Percentiles rank a stretch among this genome's conserved stretches.
Conservation (phyloP, 1,140 invertebrate genomes). For the Drosophila orena region DNA sequence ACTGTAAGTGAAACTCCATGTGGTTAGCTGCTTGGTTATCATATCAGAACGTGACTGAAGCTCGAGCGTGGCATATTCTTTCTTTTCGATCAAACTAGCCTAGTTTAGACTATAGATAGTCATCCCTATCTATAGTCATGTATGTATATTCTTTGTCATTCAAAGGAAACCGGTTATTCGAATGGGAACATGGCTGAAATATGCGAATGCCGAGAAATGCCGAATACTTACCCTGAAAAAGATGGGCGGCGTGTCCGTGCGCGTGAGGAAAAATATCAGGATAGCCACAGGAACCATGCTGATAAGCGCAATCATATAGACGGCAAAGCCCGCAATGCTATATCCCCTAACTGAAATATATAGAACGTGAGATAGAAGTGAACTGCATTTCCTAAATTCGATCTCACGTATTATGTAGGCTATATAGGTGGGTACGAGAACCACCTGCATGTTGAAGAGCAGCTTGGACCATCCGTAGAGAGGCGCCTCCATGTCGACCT, state of each 20-base stretch:
- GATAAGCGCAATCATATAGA: background rate
- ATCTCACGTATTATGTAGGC: conserved; percentile 13
- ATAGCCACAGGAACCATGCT: background rate
- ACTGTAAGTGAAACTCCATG: background rate
- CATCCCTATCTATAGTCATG: too few species aligned
- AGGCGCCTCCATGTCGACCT: conserved; percentile 27
- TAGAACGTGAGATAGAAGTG: background rate
- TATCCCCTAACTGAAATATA: background rate
- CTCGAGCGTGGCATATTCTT: too few species aligned
- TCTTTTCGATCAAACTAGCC: too few species aligned
- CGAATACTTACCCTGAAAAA: conserved; percentile 11
- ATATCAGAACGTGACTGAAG: too few species aligned
- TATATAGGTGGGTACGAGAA: conserved; percentile 10
- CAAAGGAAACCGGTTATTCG: background rate
- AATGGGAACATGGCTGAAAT: background rate
- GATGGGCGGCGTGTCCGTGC: conserved; percentile 32
- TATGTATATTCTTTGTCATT: background rate
- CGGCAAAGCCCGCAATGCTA: background rate
- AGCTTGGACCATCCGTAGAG: conserved; percentile 39
- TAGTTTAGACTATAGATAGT: too few species aligned
- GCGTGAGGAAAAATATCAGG: conserved; percentile 18
- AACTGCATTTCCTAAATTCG: background rate
- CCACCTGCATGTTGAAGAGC: conserved; percentile 20
- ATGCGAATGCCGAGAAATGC: background rate
- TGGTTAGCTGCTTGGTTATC: too few species aligned